A percentile compares a stretch with the other conserved stretches of the same genome.
These are phyloP conservation scores for Hypanus sabinus DNA, from an alignment of 2,113 vertebrate genomes.

Conservation along the genomic window DNA sequence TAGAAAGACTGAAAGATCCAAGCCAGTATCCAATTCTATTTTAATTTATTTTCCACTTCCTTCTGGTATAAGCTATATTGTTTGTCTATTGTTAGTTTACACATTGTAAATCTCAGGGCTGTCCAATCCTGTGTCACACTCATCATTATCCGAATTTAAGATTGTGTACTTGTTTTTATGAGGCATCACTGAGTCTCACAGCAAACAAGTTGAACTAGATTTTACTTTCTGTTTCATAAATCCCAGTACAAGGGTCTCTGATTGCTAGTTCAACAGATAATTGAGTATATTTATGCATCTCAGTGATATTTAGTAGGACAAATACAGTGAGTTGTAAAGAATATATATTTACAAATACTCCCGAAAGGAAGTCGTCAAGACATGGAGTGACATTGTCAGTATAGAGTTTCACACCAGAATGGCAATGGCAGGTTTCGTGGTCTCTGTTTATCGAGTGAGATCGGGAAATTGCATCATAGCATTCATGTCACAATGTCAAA, in stretches of 20 bases:
- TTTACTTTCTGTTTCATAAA: neutral
- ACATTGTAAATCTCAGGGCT: no score
- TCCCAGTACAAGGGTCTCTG: neutral
- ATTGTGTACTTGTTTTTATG: neutral
- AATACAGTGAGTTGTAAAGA: neutral
- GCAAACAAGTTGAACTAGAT: neutral
- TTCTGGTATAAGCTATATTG: no score
- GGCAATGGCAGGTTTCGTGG: neutral
- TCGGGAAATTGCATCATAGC: neutral
- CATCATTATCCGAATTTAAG: neutral
- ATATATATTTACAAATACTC: neutral
- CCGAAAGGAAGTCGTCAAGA: neutral
- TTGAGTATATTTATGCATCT: neutral
- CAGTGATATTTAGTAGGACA: neutral
- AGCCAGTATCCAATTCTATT: no score
- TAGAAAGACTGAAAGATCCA: no score
- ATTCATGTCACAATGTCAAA: neutral
- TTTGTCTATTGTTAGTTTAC: no score
- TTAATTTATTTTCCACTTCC: no score
- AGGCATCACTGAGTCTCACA: neutral
- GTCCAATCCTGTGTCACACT: no score
- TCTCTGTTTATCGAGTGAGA: neutral
- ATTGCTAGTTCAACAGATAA: neutral
- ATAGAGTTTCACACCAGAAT: neutral
- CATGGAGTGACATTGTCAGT: neutral